Conservation (phyloP, 1,140 invertebrate species). For the Ooceraea biroi region DNA sequence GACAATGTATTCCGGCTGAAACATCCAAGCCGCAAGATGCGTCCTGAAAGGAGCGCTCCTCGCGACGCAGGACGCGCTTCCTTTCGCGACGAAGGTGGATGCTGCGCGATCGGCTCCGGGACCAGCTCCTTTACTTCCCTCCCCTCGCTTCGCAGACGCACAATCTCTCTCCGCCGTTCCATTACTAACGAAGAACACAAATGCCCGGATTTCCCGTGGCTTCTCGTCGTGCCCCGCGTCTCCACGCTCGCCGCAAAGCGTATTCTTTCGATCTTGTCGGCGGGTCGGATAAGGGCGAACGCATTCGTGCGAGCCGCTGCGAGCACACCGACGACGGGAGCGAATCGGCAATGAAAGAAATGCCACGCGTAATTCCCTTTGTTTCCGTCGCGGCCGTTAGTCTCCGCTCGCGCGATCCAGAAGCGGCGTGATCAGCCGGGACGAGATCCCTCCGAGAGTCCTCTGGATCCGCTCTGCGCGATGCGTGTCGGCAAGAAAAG, state of each 20-base stretch:
- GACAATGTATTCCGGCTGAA: slow-evolving; percentile 51
- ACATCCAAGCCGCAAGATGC: slow-evolving; percentile 51
- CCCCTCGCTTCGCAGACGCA: neutral
- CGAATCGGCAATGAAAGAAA: slow-evolving; percentile 17
- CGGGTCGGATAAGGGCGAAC: slow-evolving; percentile 54
- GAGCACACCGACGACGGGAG: slow-evolving; percentile 11
- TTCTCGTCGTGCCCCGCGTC: slow-evolving; percentile 24
- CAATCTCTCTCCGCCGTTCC: slow-evolving; percentile 23
- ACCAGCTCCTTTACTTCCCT: neutral
- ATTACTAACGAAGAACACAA: slow-evolving; percentile 71
- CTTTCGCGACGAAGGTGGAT: slow-evolving; percentile 69
- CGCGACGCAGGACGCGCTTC: slow-evolving; percentile 63
- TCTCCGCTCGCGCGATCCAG: slow-evolving; percentile 66
- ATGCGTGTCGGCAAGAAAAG: slow-evolving; percentile 31
- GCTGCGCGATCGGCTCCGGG: slow-evolving; percentile 50
- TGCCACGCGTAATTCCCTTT: slow-evolving; percentile 73
- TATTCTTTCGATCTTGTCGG: slow-evolving; percentile 45
- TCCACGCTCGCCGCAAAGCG: slow-evolving; percentile 12
- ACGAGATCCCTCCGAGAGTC: slow-evolving; percentile 36
- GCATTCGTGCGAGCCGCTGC: neutral
- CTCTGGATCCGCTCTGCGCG: slow-evolving; percentile 17
- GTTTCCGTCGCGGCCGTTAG: slow-evolving; percentile 68
- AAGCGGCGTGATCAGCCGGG: slow-evolving; percentile 72
- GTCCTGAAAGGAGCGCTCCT: slow-evolving; percentile 49
- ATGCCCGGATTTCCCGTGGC: slow-evolving; percentile 54